Percentiles rank a stretch among this genome's conserved stretches.
phyloP scores from a whole-genome alignment of 2,113 vertebrate species.

The Anoura caudifer region DNA sequence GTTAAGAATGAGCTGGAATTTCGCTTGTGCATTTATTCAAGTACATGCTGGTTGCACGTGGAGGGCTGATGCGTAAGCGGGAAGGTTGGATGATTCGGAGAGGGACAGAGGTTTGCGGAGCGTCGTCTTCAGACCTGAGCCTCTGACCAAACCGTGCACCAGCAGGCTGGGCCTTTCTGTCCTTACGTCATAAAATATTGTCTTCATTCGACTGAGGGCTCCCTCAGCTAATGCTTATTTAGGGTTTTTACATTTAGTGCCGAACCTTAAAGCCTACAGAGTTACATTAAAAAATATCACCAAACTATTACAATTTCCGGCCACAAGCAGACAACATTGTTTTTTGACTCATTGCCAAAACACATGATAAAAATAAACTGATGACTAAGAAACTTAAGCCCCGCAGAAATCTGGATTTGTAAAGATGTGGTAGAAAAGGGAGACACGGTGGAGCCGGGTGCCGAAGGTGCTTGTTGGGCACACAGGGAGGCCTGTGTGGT shows the following conservation, averaged over 20 bases:
- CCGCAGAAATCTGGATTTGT: not conserved
- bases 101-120: accelerated
- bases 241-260: not conserved
- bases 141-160: accelerated
- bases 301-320: not conserved
- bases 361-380: not conserved
- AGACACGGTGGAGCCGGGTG: accelerated
- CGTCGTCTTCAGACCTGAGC: accelerated
- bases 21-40: not conserved
- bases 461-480: accelerated
- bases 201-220: accelerated
- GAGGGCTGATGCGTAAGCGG: accelerated
- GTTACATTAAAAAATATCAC: not conserved
- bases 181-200: not conserved
- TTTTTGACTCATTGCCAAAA: not conserved
- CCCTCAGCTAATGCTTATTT: not conserved
- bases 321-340: not conserved
- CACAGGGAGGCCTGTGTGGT: accelerated
- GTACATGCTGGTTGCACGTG: not conserved
- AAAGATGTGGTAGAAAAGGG: accelerated
- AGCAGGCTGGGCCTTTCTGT: accelerated
- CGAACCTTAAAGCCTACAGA: not conserved
- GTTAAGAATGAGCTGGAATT: too few species aligned
- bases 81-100: accelerated
- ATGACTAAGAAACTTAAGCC: not conserved